These are phyloP conservation scores for Acanthisitta chloris DNA, from an alignment of 2,113 vertebrate genomes.

Conservation along the genomic window DNA sequence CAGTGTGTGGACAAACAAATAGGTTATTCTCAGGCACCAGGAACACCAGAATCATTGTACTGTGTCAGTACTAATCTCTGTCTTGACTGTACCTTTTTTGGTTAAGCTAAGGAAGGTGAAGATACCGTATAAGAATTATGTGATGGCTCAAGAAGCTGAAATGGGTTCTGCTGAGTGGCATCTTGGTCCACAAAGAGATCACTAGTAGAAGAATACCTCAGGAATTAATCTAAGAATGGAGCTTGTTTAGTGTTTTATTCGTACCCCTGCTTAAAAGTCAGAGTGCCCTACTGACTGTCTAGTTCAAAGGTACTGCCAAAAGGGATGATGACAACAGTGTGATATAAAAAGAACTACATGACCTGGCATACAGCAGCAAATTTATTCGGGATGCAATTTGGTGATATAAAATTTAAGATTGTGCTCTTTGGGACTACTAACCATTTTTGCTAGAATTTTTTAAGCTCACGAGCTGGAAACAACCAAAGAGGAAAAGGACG, in stretches of 20 bases:
- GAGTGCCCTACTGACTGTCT: neutral
- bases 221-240: neutral
- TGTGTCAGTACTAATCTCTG: neutral
- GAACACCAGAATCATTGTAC: neutral
- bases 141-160: neutral
- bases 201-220: neutral
- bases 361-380: neutral
- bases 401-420: neutral
- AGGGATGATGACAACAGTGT: neutral
- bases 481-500: neutral
- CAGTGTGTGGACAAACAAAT: rapidly evolving
- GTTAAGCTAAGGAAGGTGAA: neutral
- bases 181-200: neutral
- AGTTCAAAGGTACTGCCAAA: neutral
- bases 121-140: neutral
- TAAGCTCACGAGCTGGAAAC: neutral
- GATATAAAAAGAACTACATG: neutral
- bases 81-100: neutral
- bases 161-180: neutral
- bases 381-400: neutral
- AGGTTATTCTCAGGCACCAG: neutral
- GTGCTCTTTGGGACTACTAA: neutral
- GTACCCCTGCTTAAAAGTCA: neutral
- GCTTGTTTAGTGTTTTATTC: neutral
- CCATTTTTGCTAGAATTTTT: neutral